phyloP scores from a whole-genome alignment of 2,797 vertebrate genomes.

The Gobionotothen gibberifrons region DNA sequence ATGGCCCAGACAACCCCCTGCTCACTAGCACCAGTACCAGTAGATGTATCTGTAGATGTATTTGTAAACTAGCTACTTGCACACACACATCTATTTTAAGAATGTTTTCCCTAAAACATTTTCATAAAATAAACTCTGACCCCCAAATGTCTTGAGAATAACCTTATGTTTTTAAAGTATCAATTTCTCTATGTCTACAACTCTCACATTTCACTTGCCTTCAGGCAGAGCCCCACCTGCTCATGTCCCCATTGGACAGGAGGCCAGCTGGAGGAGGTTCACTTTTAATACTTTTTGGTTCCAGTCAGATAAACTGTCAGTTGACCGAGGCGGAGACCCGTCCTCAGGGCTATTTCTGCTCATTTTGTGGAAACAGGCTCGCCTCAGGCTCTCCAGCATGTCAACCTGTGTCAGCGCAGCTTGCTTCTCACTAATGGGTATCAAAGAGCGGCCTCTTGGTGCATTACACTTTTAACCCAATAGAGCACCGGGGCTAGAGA shows the following conservation, averaged over 20 bases:
- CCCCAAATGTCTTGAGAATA: constrained; percentile 28
- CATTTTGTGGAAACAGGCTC: constrained; percentile 36
- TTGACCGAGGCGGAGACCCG: constrained; percentile 36
- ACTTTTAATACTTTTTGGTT: constrained; percentile 29
- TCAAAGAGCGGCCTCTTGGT: constrained; percentile 46
- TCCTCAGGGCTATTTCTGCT: constrained; percentile 49
- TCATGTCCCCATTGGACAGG: constrained; percentile 1
- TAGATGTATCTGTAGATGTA: not conserved
- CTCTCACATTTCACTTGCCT: constrained; percentile 17
- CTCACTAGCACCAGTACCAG: constrained; percentile 27
- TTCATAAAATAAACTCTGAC: constrained; percentile 1
- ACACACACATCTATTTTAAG: constrained; percentile 20
- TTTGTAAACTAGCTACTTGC: not conserved
- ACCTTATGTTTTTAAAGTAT: constrained; percentile 21
- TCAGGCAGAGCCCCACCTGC: not conserved
- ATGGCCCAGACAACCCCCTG: constrained; percentile 48
- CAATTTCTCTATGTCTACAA: constrained; percentile 28
- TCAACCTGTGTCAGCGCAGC: constrained; percentile 49
- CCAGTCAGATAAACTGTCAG: constrained; percentile 55
- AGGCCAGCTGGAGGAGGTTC: constrained; percentile 18
- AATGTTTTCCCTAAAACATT: not conserved
- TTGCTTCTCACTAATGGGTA: constrained; percentile 60
- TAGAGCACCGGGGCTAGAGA: constrained; percentile 38
- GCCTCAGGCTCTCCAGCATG: constrained; percentile 49
- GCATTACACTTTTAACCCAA: constrained; percentile 61